Evolutionary conservation across 2,888 invertebrate species (phyloP).

Genomic region (Agonopterix alstromeriana): DNA sequence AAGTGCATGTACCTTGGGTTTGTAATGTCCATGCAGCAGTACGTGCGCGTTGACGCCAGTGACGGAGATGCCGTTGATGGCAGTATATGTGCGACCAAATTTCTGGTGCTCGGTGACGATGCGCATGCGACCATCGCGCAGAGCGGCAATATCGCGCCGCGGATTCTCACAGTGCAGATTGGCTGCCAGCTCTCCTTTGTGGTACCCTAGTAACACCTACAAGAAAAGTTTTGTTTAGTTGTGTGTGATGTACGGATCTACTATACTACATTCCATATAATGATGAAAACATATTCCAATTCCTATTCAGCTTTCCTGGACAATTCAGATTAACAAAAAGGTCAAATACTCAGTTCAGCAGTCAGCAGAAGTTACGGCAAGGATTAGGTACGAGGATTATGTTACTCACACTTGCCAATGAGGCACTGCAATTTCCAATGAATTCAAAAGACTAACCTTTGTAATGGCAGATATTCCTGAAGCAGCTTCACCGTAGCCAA

Average conservation of each 20-base stretch:
- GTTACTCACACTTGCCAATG: too few species aligned
- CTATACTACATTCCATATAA: too few species aligned
- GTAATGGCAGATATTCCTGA: constrained; percentile 74
- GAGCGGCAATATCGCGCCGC: constrained; percentile 60
- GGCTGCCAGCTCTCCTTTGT: constrained; percentile 80
- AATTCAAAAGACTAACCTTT: constrained; percentile 51
- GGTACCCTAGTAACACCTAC: constrained; percentile 78
- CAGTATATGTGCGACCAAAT: constrained; percentile 69
- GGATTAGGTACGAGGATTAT: too few species aligned
- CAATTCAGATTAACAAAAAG: too few species aligned
- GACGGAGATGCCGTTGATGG: constrained; percentile 47
- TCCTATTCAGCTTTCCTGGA: too few species aligned
- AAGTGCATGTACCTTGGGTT: constrained; percentile 37
- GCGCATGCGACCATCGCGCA: constrained; percentile 69
- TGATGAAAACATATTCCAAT: too few species aligned
- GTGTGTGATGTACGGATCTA: too few species aligned
- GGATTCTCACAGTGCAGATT: constrained; percentile 84
- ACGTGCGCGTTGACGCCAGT: constrained; percentile 50
- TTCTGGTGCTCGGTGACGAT: constrained; percentile 75
- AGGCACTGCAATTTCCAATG: too few species aligned
- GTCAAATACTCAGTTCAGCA: too few species aligned
- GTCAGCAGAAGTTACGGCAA: too few species aligned
- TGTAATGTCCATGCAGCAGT: constrained; percentile 42
- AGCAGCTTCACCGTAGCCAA: constrained; percentile 60
- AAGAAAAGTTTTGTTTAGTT: too few species aligned